Conservation (phyloP, 92 coral and sea anemone genomes). For the Epizoanthus scotinus region DNA sequence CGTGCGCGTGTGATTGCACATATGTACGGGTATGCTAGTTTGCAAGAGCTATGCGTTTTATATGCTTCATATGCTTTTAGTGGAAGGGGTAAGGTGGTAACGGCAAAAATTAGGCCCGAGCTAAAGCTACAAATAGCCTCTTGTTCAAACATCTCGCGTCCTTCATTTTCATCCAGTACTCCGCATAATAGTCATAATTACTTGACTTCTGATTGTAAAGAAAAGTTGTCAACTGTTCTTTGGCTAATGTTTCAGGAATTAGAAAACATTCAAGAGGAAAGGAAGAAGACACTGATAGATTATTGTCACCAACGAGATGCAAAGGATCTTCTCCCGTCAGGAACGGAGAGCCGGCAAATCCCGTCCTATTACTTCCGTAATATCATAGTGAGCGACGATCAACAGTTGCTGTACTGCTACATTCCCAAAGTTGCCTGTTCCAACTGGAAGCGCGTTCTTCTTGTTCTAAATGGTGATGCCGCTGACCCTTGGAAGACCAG, state of each 20-base stretch:
- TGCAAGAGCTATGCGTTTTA: too few relatives aligned
- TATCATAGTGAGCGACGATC: constrained; percentile 84
- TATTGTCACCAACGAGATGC: constrained; percentile 79
- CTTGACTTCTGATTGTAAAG: not conserved
- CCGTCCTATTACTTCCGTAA: constrained; percentile 77
- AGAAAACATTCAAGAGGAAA: constrained; percentile 60
- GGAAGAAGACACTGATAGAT: constrained; percentile 60
- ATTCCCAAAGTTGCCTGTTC: constrained; percentile 94
- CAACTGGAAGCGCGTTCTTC: constrained; percentile 98
- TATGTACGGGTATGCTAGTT: too few relatives aligned
- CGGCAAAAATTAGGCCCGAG: too few relatives aligned
- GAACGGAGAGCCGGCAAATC: constrained; percentile 60
- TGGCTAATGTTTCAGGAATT: constrained; percentile 15
- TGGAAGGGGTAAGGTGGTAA: too few relatives aligned
- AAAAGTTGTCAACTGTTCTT: too few relatives aligned
- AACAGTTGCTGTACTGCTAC: constrained; percentile 83
- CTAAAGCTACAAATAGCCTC: too few relatives aligned
- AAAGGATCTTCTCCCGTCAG: constrained; percentile 75
- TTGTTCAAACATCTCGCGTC: too few relatives aligned
- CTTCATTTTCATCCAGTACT: too few relatives aligned
- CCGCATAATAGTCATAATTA: too few relatives aligned
- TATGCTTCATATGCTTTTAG: too few relatives aligned
- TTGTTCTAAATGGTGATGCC: constrained; percentile 91
- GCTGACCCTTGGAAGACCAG: constrained; percentile 82
- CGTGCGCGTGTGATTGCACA: too few relatives aligned